phyloP scores from a whole-genome alignment of 2,113 vertebrate species.

The Loxodonta africana region DNA sequence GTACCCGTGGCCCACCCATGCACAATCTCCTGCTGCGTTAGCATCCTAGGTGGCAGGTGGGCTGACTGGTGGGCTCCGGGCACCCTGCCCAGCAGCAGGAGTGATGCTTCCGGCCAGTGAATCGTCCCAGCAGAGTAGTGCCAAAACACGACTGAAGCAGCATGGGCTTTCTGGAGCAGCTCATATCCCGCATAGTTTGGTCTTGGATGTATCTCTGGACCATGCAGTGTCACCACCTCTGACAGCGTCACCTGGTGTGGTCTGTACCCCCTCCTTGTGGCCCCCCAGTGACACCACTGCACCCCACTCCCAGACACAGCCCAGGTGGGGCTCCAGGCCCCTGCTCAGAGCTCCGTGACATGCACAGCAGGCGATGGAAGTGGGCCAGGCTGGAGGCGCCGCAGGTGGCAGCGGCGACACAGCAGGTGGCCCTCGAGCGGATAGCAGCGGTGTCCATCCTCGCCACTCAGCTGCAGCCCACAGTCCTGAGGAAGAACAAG shows the following conservation, averaged over 20 bases:
- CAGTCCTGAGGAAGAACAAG: constrained; percentile 92
- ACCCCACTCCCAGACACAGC: background rate
- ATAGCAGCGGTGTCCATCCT: constrained; percentile 98
- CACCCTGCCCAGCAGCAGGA: background rate
- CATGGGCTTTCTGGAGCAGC: constrained; percentile 87
- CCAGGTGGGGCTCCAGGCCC: background rate
- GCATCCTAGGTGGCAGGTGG: background rate
- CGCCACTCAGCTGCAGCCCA: constrained; percentile 96
- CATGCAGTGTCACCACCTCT: constrained; percentile 83
- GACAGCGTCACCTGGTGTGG: no score
- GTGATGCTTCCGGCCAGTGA: constrained; percentile 69
- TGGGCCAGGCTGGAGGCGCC: constrained; percentile 91
- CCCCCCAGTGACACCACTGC: no score
- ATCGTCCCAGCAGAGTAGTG: constrained; percentile 77
- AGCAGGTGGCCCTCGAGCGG: constrained; percentile 96
- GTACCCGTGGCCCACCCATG: constrained; percentile 31
- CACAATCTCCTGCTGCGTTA: constrained; percentile 66
- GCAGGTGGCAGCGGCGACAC: constrained; percentile 97
- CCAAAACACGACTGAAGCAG: constrained; percentile 91
- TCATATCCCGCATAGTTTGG: constrained; percentile 81
- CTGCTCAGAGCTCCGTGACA: constrained; percentile 95
- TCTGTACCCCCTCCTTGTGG: no score
- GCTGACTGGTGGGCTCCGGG: background rate
- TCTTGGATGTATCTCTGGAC: constrained; percentile 92
- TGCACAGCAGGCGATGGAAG: constrained; percentile 94